These are phyloP conservation scores for Heliothis virescens DNA, from an alignment of 1,140 invertebrate species.

Conservation along the genomic window DNA sequence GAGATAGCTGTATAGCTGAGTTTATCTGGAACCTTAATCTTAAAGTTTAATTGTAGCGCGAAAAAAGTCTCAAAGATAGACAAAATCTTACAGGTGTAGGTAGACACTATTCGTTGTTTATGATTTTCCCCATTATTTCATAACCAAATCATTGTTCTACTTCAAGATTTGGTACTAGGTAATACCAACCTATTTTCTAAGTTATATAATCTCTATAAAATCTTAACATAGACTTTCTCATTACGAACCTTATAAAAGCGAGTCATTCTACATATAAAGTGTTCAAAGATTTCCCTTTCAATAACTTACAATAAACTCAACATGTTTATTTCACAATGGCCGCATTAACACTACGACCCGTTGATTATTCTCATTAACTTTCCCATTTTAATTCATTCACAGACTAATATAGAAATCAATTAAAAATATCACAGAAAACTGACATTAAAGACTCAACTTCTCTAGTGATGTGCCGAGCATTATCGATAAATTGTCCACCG, in stretches of 20 bases:
- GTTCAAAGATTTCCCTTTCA: neutral
- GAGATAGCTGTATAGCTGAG: no score
- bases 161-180: no score
- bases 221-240: no score
- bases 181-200: no score
- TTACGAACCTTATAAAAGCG: neutral
- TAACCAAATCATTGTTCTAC: no score
- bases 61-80: no score
- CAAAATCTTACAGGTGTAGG: no score
- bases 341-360: neutral
- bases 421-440: slow-evolving; percentile 29
- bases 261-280: neutral
- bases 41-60: no score
- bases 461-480: slow-evolving; percentile 6
- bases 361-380: slow-evolving; percentile 15
- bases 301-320: slow-evolving; percentile 7
- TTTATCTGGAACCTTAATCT: no score
- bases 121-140: no score
- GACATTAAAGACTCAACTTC: slow-evolving; percentile 4
- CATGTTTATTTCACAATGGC: neutral
- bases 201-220: no score
- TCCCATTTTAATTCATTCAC: slow-evolving; percentile 5
- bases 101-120: no score
- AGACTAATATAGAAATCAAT: slow-evolving; percentile 32
- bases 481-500: slow-evolving; percentile 3